Evolutionary conservation across 1,140 invertebrate genomes (phyloP), one percentile per base, ranked within the genome.

Genomic region (Matsumurasca onukii): DNA sequence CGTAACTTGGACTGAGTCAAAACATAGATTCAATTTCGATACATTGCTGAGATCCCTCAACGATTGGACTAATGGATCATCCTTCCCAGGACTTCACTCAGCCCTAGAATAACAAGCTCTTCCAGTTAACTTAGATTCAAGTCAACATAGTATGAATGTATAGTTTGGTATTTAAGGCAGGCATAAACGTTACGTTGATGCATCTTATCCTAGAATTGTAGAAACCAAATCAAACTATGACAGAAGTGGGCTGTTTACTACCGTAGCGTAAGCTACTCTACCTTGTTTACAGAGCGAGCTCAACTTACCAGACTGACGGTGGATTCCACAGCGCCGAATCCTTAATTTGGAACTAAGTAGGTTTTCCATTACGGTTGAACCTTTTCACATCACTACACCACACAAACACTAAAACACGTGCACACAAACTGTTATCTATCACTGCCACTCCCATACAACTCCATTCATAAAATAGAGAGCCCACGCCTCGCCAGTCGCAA

Each of bases 181-280:
- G n/a, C n/a, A n/a, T n/a, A n/a, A n/a, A n/a, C n/a, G n/a, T n/a
- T n/a, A n/a, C n/a, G n/a, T n/a, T n/a, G n/a, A n/a, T n/a, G n/a
- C n/a, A n/a, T n/a, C n/a, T n/a, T n/a, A n/a, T n/a, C n/a, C n/a
- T n/a, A n/a, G n/a, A n/a, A n/a, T n/a, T n/a, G n/a, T n/a, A n/a
- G n/a, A n/a, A n/a, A n/a, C n/a, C n/a, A n/a, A n/a, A n/a, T n/a
- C 49, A 52, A 13, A n/a, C 5, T 15, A 52, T 12, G 49, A n/a
- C 12, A 24, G 49, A 52, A 52, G n/a, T n/a, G n/a, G n/a, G n/a
- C n/a, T 59, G 55, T 59, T 59, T 59, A 59, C 55, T 22, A 59
- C 30, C 30, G 55, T 27, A 27, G 9, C 12, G 49, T 52, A 22
- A 12, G 24, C 55, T 59, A 27, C 5, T 59, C 30, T 59, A 59